A percentile compares a stretch with the other conserved stretches of the same genome.
Evolutionary conservation across 1,140 invertebrate genomes (phyloP).

Genomic region (Glossosoma conforme): DNA sequence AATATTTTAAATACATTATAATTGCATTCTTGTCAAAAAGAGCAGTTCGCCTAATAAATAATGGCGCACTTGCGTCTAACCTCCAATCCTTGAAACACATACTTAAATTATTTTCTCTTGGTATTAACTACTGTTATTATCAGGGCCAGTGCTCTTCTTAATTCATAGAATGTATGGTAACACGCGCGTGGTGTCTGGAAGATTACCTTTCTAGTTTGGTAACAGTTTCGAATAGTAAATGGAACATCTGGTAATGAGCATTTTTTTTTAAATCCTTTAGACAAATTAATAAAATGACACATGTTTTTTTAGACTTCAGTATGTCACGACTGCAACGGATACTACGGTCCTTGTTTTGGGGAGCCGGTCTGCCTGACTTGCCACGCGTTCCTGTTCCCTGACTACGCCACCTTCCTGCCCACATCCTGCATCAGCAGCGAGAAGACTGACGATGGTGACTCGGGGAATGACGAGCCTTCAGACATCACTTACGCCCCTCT

Average conservation of each 20-base stretch:
- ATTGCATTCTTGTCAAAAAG: background rate
- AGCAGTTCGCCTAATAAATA: background rate
- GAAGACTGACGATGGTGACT: constrained; percentile 88
- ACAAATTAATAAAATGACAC: too few species aligned
- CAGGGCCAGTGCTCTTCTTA: background rate
- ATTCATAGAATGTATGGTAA: background rate
- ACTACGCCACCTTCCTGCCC: constrained; percentile 60
- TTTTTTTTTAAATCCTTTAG: background rate
- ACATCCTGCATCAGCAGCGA: constrained; percentile 56
- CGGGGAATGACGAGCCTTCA: constrained; percentile 89
- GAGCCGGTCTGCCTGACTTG: constrained; percentile 91
- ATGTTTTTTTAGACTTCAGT: constrained; percentile 56
- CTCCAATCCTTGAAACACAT: too few species aligned
- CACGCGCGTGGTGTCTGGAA: background rate
- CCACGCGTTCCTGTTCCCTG: constrained; percentile 84
- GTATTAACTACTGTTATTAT: background rate
- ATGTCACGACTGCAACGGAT: constrained; percentile 85
- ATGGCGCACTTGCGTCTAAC: background rate
- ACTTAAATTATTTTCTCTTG: too few species aligned
- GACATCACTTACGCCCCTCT: constrained; percentile 55
- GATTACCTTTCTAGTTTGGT: background rate
- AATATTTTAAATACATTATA: background rate
- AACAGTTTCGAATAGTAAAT: too few species aligned
- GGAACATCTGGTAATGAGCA: too few species aligned
- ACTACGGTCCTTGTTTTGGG: constrained; percentile 86